Evolutionary conservation across 37 sponge, comb jelly and placozoan species (phyloP).

Genomic region (Chondrosia reniformis): DNA sequence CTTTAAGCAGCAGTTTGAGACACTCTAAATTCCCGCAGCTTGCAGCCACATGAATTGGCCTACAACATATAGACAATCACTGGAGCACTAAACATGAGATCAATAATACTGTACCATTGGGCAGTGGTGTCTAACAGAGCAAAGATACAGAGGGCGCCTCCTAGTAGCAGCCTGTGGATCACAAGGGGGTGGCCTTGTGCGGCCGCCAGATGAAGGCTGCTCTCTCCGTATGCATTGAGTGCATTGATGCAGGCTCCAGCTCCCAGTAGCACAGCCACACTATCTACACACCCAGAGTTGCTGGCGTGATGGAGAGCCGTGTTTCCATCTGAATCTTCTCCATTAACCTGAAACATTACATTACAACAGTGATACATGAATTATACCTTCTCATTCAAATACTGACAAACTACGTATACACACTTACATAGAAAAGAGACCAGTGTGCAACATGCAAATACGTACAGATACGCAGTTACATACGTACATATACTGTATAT

Average conservation of each 20-base stretch:
- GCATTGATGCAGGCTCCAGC: conserved; percentile 25
- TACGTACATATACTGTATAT: not conserved
- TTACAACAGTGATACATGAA: not conserved
- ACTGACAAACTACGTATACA: not conserved
- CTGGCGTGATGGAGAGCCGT: conserved; percentile 64
- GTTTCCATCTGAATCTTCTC: not conserved
- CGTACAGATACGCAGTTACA: not conserved
- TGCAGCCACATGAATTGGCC: not conserved
- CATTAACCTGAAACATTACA: not conserved
- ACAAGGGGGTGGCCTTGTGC: conserved; percentile 23
- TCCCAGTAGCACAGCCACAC: conserved; percentile 35
- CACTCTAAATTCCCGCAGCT: not conserved
- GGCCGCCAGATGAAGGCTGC: conserved; percentile 55
- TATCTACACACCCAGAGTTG: conserved; percentile 32
- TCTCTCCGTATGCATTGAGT: conserved; percentile 26
- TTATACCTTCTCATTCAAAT: not conserved
- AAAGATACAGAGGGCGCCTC: no score
- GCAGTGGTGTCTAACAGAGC: not conserved
- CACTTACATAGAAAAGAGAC: not conserved
- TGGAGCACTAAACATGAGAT: not conserved
- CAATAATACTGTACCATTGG: no score
- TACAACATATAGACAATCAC: not conserved
- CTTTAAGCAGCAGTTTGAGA: not conserved
- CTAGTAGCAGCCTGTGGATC: conserved; percentile 30
- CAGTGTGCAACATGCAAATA: not conserved